Evolutionary conservation across 2,113 vertebrate genomes (phyloP).

Genomic region (Pelecanus crispus): DNA sequence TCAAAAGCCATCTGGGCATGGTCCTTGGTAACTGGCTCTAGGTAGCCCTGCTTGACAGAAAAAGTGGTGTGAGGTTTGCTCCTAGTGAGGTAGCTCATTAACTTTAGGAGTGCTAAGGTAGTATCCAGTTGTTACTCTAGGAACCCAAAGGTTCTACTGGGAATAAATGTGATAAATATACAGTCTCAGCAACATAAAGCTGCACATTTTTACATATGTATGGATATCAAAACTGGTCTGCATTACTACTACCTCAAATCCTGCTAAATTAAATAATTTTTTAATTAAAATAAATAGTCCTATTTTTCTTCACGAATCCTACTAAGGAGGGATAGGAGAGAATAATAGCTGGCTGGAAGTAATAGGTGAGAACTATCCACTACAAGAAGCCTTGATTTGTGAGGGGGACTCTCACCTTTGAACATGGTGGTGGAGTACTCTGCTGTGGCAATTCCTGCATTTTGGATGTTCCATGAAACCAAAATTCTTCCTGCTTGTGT

Average conservation of each 20-base stretch:
- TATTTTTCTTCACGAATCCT: not conserved
- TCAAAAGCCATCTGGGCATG: not conserved
- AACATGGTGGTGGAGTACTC: rapidly evolving
- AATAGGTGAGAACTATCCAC: not conserved
- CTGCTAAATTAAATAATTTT: not conserved
- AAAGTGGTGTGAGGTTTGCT: not conserved
- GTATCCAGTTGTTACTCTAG: not conserved
- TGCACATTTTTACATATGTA: not conserved
- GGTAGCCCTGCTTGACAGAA: not conserved
- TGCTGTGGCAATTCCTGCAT: not conserved
- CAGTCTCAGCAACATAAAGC: not conserved
- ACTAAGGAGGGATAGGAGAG: not conserved
- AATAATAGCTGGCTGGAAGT: not conserved
- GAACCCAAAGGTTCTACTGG: not conserved
- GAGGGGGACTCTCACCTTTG: not conserved
- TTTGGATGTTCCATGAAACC: not conserved
- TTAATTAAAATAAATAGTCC: not conserved
- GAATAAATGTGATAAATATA: not conserved
- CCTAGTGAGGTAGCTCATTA: not conserved
- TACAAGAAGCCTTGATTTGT: not conserved
- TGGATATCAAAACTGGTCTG: not conserved
- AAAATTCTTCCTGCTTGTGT: not conserved
- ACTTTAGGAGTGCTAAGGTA: not conserved
- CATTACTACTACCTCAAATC: not conserved
- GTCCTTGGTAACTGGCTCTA: not conserved